Base-by-base conservation (phyloP, 2,888 invertebrate species). In the Cynaeus angustus region DNA sequence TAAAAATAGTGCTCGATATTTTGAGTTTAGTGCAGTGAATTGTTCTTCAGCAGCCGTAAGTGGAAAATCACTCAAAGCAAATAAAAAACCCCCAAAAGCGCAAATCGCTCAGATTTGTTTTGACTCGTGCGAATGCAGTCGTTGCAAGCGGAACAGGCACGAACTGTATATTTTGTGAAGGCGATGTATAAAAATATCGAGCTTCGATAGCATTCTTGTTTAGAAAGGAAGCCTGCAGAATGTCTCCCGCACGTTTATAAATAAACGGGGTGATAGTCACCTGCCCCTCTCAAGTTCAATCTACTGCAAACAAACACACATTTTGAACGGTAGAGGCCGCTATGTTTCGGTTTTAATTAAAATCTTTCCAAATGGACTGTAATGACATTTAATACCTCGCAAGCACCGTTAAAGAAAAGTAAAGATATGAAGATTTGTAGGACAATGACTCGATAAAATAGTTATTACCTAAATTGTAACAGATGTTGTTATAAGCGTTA, bases 181-280 rank as follows among this genome's bases (percentile, higher is more conserved):
- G 77, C 78, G 78, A 75, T 77, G 80, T 80, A 80, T 82, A 82
- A 83, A 83, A 83, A 83, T 82, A 83, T 82, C 81, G 75, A 78
- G 78, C 75, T 77, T 77, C 80, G 81, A 78, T 80, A 79, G 79
- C 80, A 76, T 75, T 79, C 75, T 78, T 82, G 81, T 82, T 82
- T 83, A 81, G 76, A 80, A 77, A 80, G 77, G 81, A 80, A 80
- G 81, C 77, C 83, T 84, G 83, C 80, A 78, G 78, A 82, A 82
- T 83, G 82, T 84, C 83, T 82, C 80, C 80, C 79, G 78, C 78
- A 77, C 78, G 79, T 78, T 79, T 83, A 83, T 82, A 83, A 83
- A 83, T 82, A 83, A 82, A 82, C 81, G 77, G 79, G 79, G 79
- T 81, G 80, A 80, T 81, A 81, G 76, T 82, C 81, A 82, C 81